Percentiles rank a stretch among this genome's conserved stretches.
Evolutionary conservation across 2,113 vertebrate genomes (phyloP).

Genomic region (Cyphomyrus discorhynchus): DNA sequence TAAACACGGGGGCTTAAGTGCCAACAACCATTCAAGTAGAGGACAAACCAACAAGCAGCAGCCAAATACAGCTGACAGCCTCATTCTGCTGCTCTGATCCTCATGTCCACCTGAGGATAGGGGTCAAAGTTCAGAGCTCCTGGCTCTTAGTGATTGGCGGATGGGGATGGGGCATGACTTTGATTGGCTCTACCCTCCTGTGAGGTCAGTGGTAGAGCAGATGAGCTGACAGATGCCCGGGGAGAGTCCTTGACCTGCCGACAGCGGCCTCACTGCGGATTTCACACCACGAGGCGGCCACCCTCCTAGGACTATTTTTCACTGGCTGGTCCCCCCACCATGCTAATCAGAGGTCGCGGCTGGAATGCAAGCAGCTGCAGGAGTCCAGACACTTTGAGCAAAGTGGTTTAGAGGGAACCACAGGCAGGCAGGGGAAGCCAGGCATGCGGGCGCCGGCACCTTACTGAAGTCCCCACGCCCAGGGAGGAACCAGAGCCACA

Average conservation of each 20-base stretch:
- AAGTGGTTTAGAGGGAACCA: background rate
- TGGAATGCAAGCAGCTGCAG: background rate
- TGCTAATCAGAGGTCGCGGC: background rate
- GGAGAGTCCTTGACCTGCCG: background rate
- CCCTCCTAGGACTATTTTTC: background rate
- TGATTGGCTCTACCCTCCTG: background rate
- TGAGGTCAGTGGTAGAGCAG: background rate
- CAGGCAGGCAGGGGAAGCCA: background rate
- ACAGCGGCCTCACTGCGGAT: background rate
- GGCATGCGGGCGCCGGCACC: background rate
- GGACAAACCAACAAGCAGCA: background rate
- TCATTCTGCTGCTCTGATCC: background rate
- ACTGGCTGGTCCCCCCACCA: background rate
- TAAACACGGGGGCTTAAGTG: background rate
- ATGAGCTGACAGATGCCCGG: background rate
- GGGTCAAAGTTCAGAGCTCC: background rate
- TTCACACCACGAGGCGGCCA: background rate
- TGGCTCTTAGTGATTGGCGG: background rate
- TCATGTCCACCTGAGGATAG: background rate
- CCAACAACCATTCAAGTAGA: background rate
- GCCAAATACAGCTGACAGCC: background rate
- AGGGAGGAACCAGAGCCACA: background rate
- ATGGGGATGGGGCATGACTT: background rate
- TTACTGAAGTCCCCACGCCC: background rate
- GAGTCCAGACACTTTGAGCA: background rate